Base-by-base conservation (phyloP, 2,113 vertebrate genomes). In the Tragulus kanchil region DNA sequence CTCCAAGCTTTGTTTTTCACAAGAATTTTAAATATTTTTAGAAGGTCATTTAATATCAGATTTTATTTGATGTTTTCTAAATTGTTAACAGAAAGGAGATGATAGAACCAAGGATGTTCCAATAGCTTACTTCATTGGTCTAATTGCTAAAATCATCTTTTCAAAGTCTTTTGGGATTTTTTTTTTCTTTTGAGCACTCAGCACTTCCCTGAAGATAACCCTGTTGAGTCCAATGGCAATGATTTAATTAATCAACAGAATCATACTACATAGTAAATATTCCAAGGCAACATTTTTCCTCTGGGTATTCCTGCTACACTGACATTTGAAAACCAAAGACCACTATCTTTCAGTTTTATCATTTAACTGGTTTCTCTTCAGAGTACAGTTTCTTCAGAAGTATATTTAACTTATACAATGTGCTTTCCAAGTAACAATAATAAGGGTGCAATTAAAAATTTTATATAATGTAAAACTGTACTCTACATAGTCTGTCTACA, bases 1-100 rank as follows among this genome's bases (percentile, higher is more conserved):
- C 79, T 89, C 71, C 36, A 75, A 85, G 58, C 31, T 91, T 93
- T 77, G 8, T 26, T 81, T 89, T 83, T 71, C 36, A 78, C 50
- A 92, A 81, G 48, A 95, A 83, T 86, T 95, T 82, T 93, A 89
- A 89, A 36, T 81, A 92, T 79, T 93, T n/a, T 89, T 77, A 77
- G 28, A 42, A 69, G 28, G 12, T 78, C 31, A 77, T 69, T 91
- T 90, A 25, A 45, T 36, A 16, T 67, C 12, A 71, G 84, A 73
- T 85, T 92, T 95, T 83, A 54, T 42, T 78, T 69, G 48, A 17
- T 65, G 7, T 54, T 65, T 93, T 71, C 62, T 9, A 79, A 42
- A 45, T 48, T 79, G 94, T 59, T 93, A 73, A 67, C 52, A 97
- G 45, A 64, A 88, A 94, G 11, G 59, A 93, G 6, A 75, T 62